These are phyloP conservation scores for Spodoptera frugiperda DNA, from an alignment of 1,140 invertebrate genomes.

Conservation along the genomic window DNA sequence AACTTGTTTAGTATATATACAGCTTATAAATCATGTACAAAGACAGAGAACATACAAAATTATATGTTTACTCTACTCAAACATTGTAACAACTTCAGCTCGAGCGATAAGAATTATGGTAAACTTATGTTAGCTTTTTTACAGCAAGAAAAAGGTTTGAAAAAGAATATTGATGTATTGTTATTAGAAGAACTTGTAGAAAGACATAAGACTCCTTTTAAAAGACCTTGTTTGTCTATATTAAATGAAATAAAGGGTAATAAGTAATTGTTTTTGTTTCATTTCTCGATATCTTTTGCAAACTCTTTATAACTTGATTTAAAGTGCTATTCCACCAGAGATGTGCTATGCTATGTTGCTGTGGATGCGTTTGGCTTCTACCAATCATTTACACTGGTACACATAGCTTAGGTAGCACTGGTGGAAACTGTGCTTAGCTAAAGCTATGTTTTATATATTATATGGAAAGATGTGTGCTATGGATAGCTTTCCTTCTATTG, in stretches of 20 bases:
- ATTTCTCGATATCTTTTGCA: too few relatives aligned
- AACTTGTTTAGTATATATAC: conserved; percentile 60
- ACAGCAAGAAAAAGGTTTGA: conserved; percentile 54
- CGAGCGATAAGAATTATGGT: conserved; percentile 65
- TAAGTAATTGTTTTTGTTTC: too few relatives aligned
- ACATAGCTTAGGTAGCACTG: too few relatives aligned
- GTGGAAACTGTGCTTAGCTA: too few relatives aligned
- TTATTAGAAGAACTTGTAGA: conserved; percentile 56
- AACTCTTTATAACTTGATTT: too few relatives aligned
- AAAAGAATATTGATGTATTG: conserved; percentile 5
- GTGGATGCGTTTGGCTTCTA: too few relatives aligned
- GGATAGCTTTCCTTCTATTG: too few relatives aligned
- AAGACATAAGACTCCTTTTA: conserved; percentile 62
- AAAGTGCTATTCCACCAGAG: too few relatives aligned
- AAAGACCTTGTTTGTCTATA: conserved; percentile 60
- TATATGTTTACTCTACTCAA: conserved; percentile 57
- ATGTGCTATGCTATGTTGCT: too few relatives aligned
- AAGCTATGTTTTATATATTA: too few relatives aligned
- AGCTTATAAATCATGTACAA: conserved; percentile 63
- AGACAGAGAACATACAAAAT: conserved; percentile 58
- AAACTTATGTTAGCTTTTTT: conserved; percentile 62
- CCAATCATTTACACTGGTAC: too few relatives aligned
- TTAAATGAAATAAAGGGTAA: conserved; percentile 53
- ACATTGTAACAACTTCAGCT: conserved; percentile 46
- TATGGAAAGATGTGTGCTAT: too few relatives aligned